phyloP scores from a whole-genome alignment of 2,113 vertebrate genomes.

The Macrotus californicus region DNA sequence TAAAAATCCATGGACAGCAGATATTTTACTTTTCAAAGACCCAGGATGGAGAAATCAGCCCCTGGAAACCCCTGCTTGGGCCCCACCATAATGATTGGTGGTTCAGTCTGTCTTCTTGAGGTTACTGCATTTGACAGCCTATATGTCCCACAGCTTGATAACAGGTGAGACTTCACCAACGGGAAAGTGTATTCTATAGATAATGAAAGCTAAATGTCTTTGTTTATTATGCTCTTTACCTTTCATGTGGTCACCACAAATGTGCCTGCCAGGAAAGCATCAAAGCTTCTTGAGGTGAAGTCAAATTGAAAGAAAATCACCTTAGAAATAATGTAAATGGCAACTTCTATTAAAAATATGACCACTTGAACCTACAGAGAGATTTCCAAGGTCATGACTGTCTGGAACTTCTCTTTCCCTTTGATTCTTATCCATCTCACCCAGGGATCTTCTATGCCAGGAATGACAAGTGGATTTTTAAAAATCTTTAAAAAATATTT shows the following conservation, averaged over 20 bases:
- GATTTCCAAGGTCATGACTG: background rate
- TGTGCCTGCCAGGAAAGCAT: background rate
- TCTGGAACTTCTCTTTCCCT: background rate
- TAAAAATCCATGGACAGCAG: background rate
- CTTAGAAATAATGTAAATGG: background rate
- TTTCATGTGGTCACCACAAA: background rate
- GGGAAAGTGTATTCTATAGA: background rate
- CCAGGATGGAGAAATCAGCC: background rate
- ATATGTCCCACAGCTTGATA: background rate
- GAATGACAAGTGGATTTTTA: background rate
- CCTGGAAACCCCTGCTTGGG: background rate
- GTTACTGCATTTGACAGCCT: background rate
- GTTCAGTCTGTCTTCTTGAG: background rate
- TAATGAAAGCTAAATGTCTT: background rate
- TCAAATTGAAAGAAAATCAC: background rate
- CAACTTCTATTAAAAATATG: background rate
- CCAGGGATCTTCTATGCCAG: background rate
- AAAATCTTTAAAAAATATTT: no score
- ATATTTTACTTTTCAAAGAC: slow-evolving; percentile 11
- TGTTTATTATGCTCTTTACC: background rate
- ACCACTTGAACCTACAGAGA: background rate
- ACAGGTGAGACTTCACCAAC: background rate
- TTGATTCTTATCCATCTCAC: background rate
- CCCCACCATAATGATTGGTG: no score
- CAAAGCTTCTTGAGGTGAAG: background rate